Evolutionary conservation across 2,113 vertebrate species (phyloP), one percentile per base, ranked within the genome.

Genomic region (Peromyscus polionotus): DNA sequence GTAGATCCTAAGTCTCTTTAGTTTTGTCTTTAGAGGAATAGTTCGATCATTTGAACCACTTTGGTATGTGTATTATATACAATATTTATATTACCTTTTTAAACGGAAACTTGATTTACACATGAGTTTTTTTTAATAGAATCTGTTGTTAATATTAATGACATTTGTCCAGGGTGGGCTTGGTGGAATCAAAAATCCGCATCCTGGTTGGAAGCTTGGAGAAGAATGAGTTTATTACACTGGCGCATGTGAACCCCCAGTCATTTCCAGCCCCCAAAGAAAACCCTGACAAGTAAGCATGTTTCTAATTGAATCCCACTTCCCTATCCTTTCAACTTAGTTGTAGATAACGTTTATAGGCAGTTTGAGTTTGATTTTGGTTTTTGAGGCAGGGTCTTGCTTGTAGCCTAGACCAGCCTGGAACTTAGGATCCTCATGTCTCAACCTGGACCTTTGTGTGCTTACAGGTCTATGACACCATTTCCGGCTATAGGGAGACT

Each of bases 141-240:
- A 14, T 93, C 67, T 97, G 88, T 89, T 42, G 97, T 93, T 98
- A 98, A 97, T 94, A 91, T 67, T 91, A 91, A 94, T 97, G 96
- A 81, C 96, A 63, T 98, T 97, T 95, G 79, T 96, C 95, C 98
- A 99, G 99, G 99, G 98, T 99, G 96, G 99, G 99, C 95, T 99
- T 99, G 96, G 99, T 99, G 97, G 99, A 99, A 96, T 99, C 99
- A 90, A 99, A 99, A 98, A 99, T 99, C 97, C 98, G 99, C 96
- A 99, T 99, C 83, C 98, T 99, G 96, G 99, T 99, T 95, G 99
- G 99, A 98, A 99, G 98, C 92, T 98, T 99, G 98, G 99, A 99
- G 98, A 99, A 99, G 98, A 99, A 99, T 31, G 98, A 99, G 94
- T 99, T 99, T 94, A 99, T 99, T 97, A 99, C 99, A 36, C 97